Percentiles rank a stretch among this genome's conserved stretches.
Evolutionary conservation across 2,113 vertebrate genomes (phyloP).

Genomic region (Tragelaphus strepsiceros): DNA sequence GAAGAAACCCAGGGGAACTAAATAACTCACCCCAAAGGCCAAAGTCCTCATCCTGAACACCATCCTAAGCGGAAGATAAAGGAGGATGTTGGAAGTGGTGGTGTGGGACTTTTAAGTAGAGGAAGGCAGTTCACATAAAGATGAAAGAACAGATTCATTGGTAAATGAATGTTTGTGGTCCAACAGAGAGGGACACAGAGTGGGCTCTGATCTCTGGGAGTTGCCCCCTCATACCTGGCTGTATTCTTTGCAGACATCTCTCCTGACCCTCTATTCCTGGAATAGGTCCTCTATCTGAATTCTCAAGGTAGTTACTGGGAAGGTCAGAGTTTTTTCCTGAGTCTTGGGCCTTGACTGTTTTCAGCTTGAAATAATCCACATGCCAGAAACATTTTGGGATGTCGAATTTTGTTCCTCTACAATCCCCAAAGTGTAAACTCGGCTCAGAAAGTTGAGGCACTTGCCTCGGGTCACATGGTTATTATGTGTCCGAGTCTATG

Average conservation of each 20-base stretch:
- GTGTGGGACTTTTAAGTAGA: neutral
- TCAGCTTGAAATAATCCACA: neutral
- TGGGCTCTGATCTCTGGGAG: neutral
- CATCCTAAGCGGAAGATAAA: neutral
- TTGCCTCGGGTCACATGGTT: neutral
- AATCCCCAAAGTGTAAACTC: neutral
- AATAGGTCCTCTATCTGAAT: neutral
- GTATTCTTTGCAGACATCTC: neutral
- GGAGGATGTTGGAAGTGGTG: neutral
- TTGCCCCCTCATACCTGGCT: neutral
- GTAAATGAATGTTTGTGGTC: neutral
- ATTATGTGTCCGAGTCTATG: neutral
- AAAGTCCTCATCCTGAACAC: neutral
- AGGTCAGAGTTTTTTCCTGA: neutral
- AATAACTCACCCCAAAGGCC: neutral
- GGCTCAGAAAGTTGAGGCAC: neutral
- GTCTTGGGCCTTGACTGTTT: neutral
- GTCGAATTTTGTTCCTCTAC: neutral
- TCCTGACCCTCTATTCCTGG: neutral
- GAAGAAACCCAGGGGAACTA: neutral
- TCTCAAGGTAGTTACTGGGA: too few relatives aligned
- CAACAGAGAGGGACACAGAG: neutral
- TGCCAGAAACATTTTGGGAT: neutral
- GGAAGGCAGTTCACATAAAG: neutral
- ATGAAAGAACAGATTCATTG: neutral